These are phyloP conservation scores for Nothura maculosa DNA, from an alignment of 2,797 vertebrate genomes.

Conservation along the genomic window DNA sequence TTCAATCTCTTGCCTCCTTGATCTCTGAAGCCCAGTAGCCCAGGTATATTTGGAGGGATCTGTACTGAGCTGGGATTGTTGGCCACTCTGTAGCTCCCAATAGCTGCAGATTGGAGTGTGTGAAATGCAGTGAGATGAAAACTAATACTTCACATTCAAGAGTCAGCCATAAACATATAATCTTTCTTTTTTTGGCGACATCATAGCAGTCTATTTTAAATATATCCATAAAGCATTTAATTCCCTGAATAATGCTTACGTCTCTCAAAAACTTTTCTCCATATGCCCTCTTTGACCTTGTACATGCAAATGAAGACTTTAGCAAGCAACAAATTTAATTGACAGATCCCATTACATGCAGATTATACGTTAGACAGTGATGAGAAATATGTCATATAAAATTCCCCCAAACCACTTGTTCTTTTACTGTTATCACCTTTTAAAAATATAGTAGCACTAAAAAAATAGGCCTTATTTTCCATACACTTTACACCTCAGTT, in stretches of 20 bases:
- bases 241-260: background rate
- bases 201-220: slow-evolving; percentile 18
- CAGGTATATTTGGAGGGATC: background rate
- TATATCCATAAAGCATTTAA: background rate
- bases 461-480: background rate
- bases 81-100: background rate
- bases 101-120: background rate
- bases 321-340: background rate
- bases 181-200: background rate
- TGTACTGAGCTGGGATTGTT: background rate
- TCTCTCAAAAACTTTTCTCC: background rate
- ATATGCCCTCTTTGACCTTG: background rate
- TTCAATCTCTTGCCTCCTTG: background rate
- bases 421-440: background rate
- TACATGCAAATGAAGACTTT: background rate
- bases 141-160: background rate
- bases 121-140: background rate
- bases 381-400: background rate
- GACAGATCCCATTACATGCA: background rate
- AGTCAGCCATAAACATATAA: background rate
- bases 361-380: background rate
- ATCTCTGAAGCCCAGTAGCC: background rate
- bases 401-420: background rate
- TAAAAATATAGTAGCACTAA: background rate
- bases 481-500: background rate